Base-by-base conservation (phyloP, 2,113 vertebrate species). In the Gasterosteus nipponicus region DNA sequence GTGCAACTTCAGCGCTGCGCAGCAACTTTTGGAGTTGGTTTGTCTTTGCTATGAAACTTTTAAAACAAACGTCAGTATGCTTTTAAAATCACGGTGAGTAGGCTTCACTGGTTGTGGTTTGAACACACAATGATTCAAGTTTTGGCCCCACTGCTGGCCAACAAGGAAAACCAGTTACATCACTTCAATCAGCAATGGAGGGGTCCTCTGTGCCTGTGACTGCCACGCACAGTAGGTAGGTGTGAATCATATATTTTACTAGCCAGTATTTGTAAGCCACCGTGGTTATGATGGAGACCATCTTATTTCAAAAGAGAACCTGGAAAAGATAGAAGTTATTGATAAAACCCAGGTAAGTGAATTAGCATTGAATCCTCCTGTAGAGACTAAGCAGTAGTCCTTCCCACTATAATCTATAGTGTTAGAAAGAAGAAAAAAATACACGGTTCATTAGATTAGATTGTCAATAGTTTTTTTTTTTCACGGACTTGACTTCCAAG, bases 41-140 rank as follows among this genome's bases (percentile, higher is more conserved):
- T 80, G 31, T 39, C 44, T 63, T 73, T 22, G 56, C 42, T 62
- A n/a, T 68, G 39, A 56, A 33, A 69, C 41, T 22, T 22, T 31
- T 0, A 7, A 39, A 38, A 53, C 18, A 22, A 22, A 71, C 18
- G 35, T 10, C 12, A 16, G 9, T 35, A 12, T 31, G 26, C 2
- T 54, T 29, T 29, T 6, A 29, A 29, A 53, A 10, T 8, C 49
- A 26, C 8, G 9, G 3, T 10, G 9, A 51, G 19, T 22, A 53
- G 49, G 49, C 19, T n/a, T n/a, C n/a, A 19, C 10, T 51, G n/a
- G 51, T 53, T 46, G 7, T 14, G 11, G 41, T 42, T 42, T 42
- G 41, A 2, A 42, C 10, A 42, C 41, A 42, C 9, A 42, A 42
- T 10, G 11, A 5, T 42, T 12, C 39, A 51, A n/a, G 49, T 51